Evolutionary conservation across 1,140 invertebrate species (phyloP).

Genomic region (Drosophila tsacasi): DNA sequence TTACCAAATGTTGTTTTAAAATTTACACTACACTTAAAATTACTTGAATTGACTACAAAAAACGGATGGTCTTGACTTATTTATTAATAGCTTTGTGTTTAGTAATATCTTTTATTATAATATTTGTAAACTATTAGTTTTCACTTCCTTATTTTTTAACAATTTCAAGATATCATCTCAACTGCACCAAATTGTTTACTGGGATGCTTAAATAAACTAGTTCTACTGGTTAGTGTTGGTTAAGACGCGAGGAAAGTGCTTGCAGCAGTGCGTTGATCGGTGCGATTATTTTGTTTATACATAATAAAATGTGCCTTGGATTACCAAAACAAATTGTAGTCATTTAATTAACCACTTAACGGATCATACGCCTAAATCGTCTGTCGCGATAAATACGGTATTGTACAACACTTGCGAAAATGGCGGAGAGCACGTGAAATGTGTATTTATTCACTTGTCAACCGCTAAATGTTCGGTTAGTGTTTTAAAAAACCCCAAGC

Average conservation of each 20-base stretch:
- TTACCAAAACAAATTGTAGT: neutral
- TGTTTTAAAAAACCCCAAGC: neutral
- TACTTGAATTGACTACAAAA: too few relatives aligned
- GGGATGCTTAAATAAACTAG: constrained; percentile 26
- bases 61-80: too few relatives aligned
- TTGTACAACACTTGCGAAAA: constrained; percentile 39
- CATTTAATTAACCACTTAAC: neutral
- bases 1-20: neutral
- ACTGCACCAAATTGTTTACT: neutral
- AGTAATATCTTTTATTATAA: neutral
- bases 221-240: constrained; percentile 26
- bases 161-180: neutral
- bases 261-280: neutral
- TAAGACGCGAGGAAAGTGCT: neutral
- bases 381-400: neutral
- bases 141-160: neutral
- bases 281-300: constrained; percentile 10
- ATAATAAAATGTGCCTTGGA: constrained; percentile 31
- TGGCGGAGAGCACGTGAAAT: constrained; percentile 35
- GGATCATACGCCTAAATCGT: neutral
- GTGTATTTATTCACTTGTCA: constrained; percentile 5
- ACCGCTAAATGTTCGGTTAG: neutral
- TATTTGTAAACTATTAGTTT: neutral
- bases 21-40: too few relatives aligned
- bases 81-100: too few relatives aligned